phyloP scores from a whole-genome alignment of 2,797 vertebrate genomes.

The Esox masquinongy region DNA sequence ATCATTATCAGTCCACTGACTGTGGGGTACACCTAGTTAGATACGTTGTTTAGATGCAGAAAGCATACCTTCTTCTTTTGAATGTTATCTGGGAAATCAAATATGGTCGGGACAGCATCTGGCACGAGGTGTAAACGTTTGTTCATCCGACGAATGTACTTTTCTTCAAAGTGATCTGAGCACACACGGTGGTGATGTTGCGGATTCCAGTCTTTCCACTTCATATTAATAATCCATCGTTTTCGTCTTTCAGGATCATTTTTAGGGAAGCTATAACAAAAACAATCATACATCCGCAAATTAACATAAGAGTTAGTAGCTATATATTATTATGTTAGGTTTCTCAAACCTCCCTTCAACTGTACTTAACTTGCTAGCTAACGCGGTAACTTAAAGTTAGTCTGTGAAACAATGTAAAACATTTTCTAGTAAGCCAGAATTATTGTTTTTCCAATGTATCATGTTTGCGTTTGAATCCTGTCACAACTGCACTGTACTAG shows the following conservation, averaged over 20 bases:
- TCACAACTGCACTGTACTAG: too few relatives aligned
- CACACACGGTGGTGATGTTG: conserved; percentile 43
- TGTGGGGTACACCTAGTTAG: background rate
- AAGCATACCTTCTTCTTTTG: conserved; percentile 21
- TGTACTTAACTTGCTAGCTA: background rate
- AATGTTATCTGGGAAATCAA: conserved; percentile 37
- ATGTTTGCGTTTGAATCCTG: too few relatives aligned
- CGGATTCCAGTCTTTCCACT: conserved; percentile 65
- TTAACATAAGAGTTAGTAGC: background rate
- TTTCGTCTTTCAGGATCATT: conserved; percentile 62
- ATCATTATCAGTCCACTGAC: too few relatives aligned
- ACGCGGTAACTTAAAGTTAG: background rate
- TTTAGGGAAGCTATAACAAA: conserved; percentile 61
- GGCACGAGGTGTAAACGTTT: conserved; percentile 59
- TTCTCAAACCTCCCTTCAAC: too few relatives aligned
- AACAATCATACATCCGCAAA: background rate
- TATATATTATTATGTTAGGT: background rate
- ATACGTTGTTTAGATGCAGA: background rate
- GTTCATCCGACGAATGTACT: conserved; percentile 53
- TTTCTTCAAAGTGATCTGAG: conserved; percentile 65
- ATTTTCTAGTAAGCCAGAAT: background rate
- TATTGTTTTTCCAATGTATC: too few relatives aligned
- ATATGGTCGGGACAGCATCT: conserved; percentile 70
- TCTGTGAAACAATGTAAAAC: too few relatives aligned
- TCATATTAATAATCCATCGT: conserved; percentile 68